Base-by-base conservation (phyloP, 2,888 invertebrate genomes). In the Erebia epiphron region DNA sequence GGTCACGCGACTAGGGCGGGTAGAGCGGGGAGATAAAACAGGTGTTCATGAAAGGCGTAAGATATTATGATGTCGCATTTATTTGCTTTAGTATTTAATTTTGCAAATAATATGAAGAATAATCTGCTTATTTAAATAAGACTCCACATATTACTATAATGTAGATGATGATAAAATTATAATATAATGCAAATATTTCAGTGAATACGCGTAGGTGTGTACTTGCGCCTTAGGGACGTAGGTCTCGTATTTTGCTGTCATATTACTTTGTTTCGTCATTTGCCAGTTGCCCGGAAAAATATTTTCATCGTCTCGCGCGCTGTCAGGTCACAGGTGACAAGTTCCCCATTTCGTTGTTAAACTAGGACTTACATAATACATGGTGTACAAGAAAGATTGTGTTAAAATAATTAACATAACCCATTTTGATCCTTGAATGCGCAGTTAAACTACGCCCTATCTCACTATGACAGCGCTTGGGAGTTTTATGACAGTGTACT, bases 1-100 rank as follows among this genome's bases (percentile, higher is more conserved):
- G 80, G 79, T 79, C 80, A 77, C 76, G 72, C 76, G 76, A 67
- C 73, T 72, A 65, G 73, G 69, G 73, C 70, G 58, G 71, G 75
- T 54, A 68, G 67, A 68, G 70, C 68, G 75, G 77, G 79, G 71
- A 67, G 73, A 77, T 74, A 71, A 75, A 78, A 79, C 80, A 80
- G 79, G 78, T 80, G 79, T 78, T 77, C 72, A 73, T 79, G 75
- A 78, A 75, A 79, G 75, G 74, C 68, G 74, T 68, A 76, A 72
- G 71, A 71, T 73, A 66, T 67, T 73, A 66, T 67, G 52, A 62
- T 68, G 61, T 52, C 56, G 52, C 72, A 67, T 67, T 71, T 73
- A 43, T 68, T 58, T 67, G 49, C 64, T 10, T 16, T 46, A 4
- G 46, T 62, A 21, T 64, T n/a, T 52, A 52, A 35, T 64, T 64